Evolutionary conservation across 2,113 vertebrate genomes (phyloP), one percentile per base, ranked within the genome.

Genomic region (Pampusana beccarii): DNA sequence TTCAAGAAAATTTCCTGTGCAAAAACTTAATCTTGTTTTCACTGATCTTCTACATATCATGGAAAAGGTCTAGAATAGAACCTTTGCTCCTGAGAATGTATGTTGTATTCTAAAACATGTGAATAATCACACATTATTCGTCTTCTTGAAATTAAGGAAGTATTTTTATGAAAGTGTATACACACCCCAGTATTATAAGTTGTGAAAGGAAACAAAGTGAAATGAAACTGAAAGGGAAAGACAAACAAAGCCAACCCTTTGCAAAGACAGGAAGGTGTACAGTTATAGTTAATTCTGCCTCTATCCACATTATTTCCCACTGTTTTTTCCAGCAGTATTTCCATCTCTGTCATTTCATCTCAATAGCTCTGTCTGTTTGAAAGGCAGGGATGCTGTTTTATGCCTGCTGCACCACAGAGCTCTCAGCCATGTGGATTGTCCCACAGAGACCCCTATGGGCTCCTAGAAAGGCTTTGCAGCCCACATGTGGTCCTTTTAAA

Each of bases 361-460:
- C 79, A 83, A 57, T 51, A 69, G 38, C 54, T 94, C 79, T 94
- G 64, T 74, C 67, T 86, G 46, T 94, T 97, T 78, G 64, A 83
- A 92, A 94, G 67, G 57, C 60, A 93, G 73, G 34, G 77, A 94
- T 78, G 75, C 64, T 94, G 71, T 60, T 97, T 94, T 92, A 88
- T 95, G 38, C 24, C 46, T 92, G 70, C 90, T 93, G 72, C 53
- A 93, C n/a, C 67, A 53, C 66, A 84, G 64, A 88, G 71, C 12
- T 60, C 53, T 19, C 48, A 83, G 72, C 42, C 48, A 78, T 88
- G 92, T 96, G 95, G 88, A 79, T 92, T 96, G 90, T 97, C 88
- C 92, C 94, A 92, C 90, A 97, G 95, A 96, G 95, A 97, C 93
- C 75, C 82, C 95, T 97, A 90, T 50, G 93, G 95, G 86, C 88